A percentile compares a stretch with the other conserved stretches of the same genome.
phyloP scores from a whole-genome alignment of 2,797 vertebrate species.

The Parambassis ranga region DNA sequence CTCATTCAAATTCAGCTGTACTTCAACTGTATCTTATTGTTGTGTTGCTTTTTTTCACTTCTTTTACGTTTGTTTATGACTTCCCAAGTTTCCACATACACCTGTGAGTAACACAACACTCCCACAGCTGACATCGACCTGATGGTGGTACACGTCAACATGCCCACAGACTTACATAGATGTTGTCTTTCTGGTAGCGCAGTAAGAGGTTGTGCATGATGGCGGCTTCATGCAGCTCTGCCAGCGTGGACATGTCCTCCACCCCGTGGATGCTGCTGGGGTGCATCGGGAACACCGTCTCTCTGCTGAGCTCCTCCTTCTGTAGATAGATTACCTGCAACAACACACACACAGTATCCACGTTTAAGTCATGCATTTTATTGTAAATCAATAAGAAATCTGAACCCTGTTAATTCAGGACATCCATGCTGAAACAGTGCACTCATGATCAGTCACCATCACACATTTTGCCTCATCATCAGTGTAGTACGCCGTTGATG shows the following conservation, averaged over 20 bases:
- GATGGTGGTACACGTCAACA: neutral
- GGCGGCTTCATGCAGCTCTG: constrained; percentile 89
- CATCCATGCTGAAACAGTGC: too few relatives aligned
- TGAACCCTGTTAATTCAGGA: too few relatives aligned
- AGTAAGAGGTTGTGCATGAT: constrained; percentile 91
- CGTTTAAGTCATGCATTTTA: neutral
- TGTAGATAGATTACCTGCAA: constrained; percentile 82
- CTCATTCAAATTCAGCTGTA: too few relatives aligned
- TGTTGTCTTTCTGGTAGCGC: constrained; percentile 86
- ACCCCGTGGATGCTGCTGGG: constrained; percentile 80
- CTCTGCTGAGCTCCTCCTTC: constrained; percentile 76
- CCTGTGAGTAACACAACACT: neutral
- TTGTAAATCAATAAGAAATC: neutral
- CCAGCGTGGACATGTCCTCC: constrained; percentile 91
- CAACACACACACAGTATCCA: neutral
- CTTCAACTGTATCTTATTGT: too few relatives aligned
- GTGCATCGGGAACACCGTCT: constrained; percentile 85
- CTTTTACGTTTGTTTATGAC: too few relatives aligned
- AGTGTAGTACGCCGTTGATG: too few relatives aligned
- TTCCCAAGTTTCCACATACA: neutral
- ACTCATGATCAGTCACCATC: too few relatives aligned
- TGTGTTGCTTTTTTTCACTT: neutral
- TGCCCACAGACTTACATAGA: constrained; percentile 82
- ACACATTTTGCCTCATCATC: too few relatives aligned
- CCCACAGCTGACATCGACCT: neutral